Base-by-base conservation (phyloP, 2,113 vertebrate genomes). In the Sminthopsis crassicaudata region DNA sequence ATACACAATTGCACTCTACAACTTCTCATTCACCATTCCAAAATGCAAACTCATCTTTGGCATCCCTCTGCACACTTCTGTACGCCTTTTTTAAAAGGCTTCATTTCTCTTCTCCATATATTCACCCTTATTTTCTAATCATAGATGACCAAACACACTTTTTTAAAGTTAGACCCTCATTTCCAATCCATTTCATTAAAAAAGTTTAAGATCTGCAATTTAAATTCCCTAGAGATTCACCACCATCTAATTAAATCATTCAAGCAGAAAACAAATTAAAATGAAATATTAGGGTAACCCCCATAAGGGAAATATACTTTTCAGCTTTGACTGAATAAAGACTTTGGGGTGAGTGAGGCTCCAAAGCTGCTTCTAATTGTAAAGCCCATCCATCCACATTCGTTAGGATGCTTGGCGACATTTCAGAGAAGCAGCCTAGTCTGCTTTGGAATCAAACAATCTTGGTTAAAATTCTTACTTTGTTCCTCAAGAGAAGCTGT, bases 191-290 rank as follows among this genome's bases (percentile, higher is more conserved):
- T 90, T 95, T 97, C 48, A 60, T 95, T 96, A 67, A 96, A 93
- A 96, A 93, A 97, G 88, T 54, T 96, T 97, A 91, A 97, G 96
- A 97, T 96, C 26, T 97, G 94, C 53, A 97, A 97, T 98, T 98
- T 96, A 96, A 91, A 97, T 91, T 95, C 96, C 95, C 96, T 96
- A 97, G 95, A 90, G 98, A 98, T 94, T 95, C 93, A 91, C 94
- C 54, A 84, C 91, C 91, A 98, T 96, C 97, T 98, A 98, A 98
- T 98, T 98, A 98, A 98, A 98, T 97, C 98, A 98, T 96, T 98
- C 97, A 97, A 98, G 98, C 97, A 98, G 97, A 98, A 98, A 98
- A 98, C 94, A 98, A 98, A 98, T 98, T 97, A 98, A 98, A 98
- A 98, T 97, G 48, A 98, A 98, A 96, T 98, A 98, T 95, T 98